Base-by-base conservation (phyloP, 92 coral and sea anemone species). In the Epizoanthus stellaris region DNA sequence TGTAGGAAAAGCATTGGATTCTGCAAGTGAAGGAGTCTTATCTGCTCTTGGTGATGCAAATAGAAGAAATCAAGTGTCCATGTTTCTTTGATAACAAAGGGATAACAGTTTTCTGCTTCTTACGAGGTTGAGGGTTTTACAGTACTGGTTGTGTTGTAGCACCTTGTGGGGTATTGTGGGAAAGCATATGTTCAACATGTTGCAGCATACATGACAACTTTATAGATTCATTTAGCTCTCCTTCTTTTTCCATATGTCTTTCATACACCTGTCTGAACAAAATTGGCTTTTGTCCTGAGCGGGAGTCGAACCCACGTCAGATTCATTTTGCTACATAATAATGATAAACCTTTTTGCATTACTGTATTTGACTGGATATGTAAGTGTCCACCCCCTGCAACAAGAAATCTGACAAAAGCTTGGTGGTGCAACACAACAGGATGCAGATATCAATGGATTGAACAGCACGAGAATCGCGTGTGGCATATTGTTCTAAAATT, bases 61-160 rank as follows among this genome's bases (percentile, higher is more conserved):
- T 53, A 76, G 19, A 53, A 76, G 40, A 57, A 76, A 53, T 76
- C 16, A 76, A 57, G 82, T 23, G 68, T 76, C 82, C 67, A 76
- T 16, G 82, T 57, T 2, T 76, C 82, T 19, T 76, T 76, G 21
- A 75, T 38, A 45, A 47, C 62, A 45, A 52, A 75, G 80, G 63
- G 11, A 64, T 39, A 75, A 75, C 80, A 75, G 64, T 34, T 39
- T 64, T 16, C 80, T 75, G 25, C 36, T 63, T 42, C 61, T 74
- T 74, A 23, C 80, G 53, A 36, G 30, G 53, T 23, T 61, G 36
- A 74, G 80, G 80, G 58, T 20, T 40, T 42, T 1, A 42, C 47
- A 42, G 47, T 42, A 3, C 5, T 42, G 47, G 71, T 42, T 42
- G 47, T 42, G 6, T 42, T 11, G 49, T 2, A 19, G n/a, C 72